Base-by-base conservation (phyloP, 2,113 vertebrate genomes). In the Mus pahari region DNA sequence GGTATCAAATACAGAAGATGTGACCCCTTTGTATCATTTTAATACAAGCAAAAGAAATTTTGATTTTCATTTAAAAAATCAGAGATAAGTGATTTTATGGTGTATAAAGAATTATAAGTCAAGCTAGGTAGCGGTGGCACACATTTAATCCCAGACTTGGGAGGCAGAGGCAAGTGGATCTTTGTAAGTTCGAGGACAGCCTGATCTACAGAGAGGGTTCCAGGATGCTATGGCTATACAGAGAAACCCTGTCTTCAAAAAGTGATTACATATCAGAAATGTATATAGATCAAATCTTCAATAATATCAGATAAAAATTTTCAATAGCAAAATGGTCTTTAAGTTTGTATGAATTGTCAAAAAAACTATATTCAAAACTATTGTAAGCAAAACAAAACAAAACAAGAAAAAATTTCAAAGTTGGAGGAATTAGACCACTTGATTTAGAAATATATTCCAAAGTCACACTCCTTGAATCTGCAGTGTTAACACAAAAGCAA, bases 41-140 rank as follows among this genome's bases (percentile, higher is more conserved):
- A 82, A 13, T 58, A 73, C 75, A 36, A 3, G 16, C 16, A 58
- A 22, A 94, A 83, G 17, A 26, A 78, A 42, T 36, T 2, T 42
- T 92, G 22, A 75, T 48, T 55, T 91, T 81, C 33, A 89, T 91
- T 92, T 70, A 66, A 95, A 71, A 58, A 91, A 77, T 71, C 5
- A 33, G 9, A 73, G 64, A 33, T 74, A 7, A 53, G 88, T 88
- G 20, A n/a, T 24, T 91, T 92, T 86, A 28, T 50, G 31, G 42
- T 84, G 7, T n/a, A 16, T 60, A 33, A 94, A 74, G 8, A 60
- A 71, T 42, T 83, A 83, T n/a, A 83, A 39, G 39, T 9, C 36
- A 82, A 58, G 6, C 12, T n/a, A 2, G 55, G 22, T 60, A n/a
- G 9, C 42, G n/a, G 3, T 42, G n/a, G 71, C n/a, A 39, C n/a